A percentile compares a stretch with the other conserved stretches of the same genome.
These are phyloP conservation scores for Harpagus bidentatus DNA, from an alignment of 2,113 vertebrate species.

Conservation along the genomic window DNA sequence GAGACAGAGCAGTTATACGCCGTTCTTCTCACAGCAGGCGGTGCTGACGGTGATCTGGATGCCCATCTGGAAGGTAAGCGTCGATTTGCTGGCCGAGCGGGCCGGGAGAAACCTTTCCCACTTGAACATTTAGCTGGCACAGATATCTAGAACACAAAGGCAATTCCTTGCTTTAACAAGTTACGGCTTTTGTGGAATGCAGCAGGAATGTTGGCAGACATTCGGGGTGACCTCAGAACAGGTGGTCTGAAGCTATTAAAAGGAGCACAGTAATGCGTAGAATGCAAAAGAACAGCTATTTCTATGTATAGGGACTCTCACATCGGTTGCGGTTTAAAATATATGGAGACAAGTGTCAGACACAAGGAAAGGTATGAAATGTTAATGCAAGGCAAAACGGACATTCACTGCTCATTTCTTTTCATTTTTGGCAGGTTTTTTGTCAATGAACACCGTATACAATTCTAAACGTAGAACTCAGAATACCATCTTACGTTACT, in stretches of 20 bases:
- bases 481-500: background rate
- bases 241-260: slow-evolving; percentile 36
- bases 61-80: slow-evolving; percentile 93
- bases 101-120: slow-evolving; percentile 88
- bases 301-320: background rate
- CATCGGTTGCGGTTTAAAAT: background rate
- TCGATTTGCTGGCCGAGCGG: slow-evolving; percentile 87
- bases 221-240: background rate
- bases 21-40: slow-evolving; percentile 66
- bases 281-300: slow-evolving; percentile 31
- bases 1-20: slow-evolving; percentile 69
- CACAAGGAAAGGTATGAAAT: background rate
- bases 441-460: background rate
- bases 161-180: slow-evolving; percentile 17
- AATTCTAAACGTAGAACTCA: background rate
- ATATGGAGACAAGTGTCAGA: background rate
- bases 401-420: background rate
- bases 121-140: slow-evolving; percentile 47
- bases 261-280: slow-evolving; percentile 18
- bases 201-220: background rate
- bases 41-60: slow-evolving; percentile 77
- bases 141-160: slow-evolving; percentile 72
- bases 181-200: background rate
- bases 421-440: background rate
- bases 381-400: background rate